Evolutionary conservation across 2,113 vertebrate genomes (phyloP).

Genomic region (Phyllopteryx taeniolatus): DNA sequence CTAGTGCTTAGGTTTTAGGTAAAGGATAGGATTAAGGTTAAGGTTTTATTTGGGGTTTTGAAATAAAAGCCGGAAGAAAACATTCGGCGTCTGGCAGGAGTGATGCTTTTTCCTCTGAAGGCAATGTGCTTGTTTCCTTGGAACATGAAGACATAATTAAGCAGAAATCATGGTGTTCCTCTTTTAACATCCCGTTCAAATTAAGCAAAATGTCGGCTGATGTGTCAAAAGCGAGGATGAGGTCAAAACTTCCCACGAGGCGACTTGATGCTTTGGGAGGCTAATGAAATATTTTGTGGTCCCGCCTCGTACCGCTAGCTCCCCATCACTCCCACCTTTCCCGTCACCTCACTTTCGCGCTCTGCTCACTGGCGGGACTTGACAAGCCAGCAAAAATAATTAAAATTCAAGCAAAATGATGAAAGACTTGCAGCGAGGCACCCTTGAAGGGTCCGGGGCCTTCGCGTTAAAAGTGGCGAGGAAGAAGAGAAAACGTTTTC

Average conservation of each 20-base stretch:
- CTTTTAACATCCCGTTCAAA: neutral
- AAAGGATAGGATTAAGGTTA: no score
- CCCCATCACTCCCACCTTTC: slow-evolving; percentile 44
- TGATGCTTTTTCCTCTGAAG: slow-evolving; percentile 14
- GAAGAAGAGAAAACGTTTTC: slow-evolving; percentile 11
- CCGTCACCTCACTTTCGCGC: slow-evolving; percentile 52
- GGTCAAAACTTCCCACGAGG: slow-evolving; percentile 3
- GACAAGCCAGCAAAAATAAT: slow-evolving; percentile 64
- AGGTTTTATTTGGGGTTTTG: neutral
- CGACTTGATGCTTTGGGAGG: slow-evolving; percentile 44
- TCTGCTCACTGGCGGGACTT: slow-evolving; percentile 42
- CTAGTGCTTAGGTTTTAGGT: no score
- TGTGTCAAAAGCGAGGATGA: neutral
- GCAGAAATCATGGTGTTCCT: neutral
- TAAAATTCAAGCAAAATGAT: slow-evolving; percentile 69
- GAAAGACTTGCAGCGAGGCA: slow-evolving; percentile 67
- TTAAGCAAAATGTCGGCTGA: neutral
- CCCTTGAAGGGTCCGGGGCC: slow-evolving; percentile 68
- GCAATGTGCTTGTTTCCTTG: neutral
- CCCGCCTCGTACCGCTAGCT: slow-evolving; percentile 28
- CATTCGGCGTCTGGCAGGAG: neutral
- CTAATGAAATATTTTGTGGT: slow-evolving; percentile 65
- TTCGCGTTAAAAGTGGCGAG: slow-evolving; percentile 35
- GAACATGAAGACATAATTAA: neutral
- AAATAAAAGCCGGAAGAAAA: neutral